Evolutionary conservation across 2,797 vertebrate genomes (phyloP), one percentile per base, ranked within the genome.

Genomic region (Phrynocephalus vlangalii): DNA sequence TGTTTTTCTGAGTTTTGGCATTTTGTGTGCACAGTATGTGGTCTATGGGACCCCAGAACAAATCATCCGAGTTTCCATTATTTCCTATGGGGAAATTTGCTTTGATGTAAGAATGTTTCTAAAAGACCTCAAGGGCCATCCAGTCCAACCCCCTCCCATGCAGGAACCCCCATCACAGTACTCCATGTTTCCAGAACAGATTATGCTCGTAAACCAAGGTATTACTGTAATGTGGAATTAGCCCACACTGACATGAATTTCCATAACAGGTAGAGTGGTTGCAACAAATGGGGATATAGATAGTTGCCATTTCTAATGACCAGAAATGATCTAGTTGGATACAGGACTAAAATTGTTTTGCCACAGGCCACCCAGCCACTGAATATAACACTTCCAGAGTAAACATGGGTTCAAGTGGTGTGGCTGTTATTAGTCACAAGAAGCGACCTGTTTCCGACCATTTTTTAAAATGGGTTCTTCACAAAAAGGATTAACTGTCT

Each of bases 171-270:
- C 38, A 44, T 44, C 38, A 44, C 38, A 44, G 38, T 44, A 44
- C 38, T 44, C 38, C 38, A 44, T 44, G 38, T 44, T 44, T 44
- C 38, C 38, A 44, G 38, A 44, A 44, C 38, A 44, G 38, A 44
- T 44, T 44, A 44, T 44, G 38, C 38, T 44, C 38, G 38, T 44
- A 44, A 44, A 44, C 38, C 38, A 44, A 44, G 38, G 38, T 44
- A 44, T 44, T 44, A 44, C 38, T 44, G 38, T 44, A 71, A 90
- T 38, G 44, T 75, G 75, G 52, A 93, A 71, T 71, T 26, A 87
- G 70, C 16, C 82, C 56, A 87, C 71, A 87, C 71, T 75, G 70
- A 72, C 38, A 63, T 30, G 79, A 81, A 56, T 30, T 76, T 82
- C n/a, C 8, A 52, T 63, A 76, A 20, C 52, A 83, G 72, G 80